A percentile compares a stretch with the other conserved stretches of the same genome.
Conservation (phyloP, 2,888 invertebrate species). For the Rotaria macrura region DNA sequence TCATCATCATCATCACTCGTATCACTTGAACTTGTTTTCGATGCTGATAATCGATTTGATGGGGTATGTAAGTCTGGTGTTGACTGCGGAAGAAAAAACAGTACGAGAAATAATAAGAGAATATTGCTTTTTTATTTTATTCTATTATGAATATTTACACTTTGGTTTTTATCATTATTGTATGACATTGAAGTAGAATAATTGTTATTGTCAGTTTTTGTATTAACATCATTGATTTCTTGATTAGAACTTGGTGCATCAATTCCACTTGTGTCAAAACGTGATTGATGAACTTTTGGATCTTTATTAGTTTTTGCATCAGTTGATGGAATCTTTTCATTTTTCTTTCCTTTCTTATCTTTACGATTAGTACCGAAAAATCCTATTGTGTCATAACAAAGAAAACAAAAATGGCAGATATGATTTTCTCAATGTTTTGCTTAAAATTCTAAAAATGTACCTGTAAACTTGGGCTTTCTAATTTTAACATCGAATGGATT, state of each 20-base stretch:
- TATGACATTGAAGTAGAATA: too few relatives aligned
- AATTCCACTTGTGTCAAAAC: neutral
- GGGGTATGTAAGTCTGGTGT: neutral
- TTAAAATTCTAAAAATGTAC: neutral
- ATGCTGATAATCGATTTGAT: neutral
- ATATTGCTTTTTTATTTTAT: too few relatives aligned
- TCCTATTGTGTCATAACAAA: too few relatives aligned
- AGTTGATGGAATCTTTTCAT: neutral
- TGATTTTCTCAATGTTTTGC: too few relatives aligned
- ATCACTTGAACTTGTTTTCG: neutral
- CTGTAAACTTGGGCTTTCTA: neutral
- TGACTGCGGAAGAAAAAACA: neutral
- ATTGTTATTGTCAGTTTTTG: neutral
- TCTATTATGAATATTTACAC: neutral
- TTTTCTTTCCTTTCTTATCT: neutral
- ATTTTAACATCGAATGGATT: slow-evolving; percentile 2
- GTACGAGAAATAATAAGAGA: too few relatives aligned
- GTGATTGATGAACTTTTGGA: neutral
- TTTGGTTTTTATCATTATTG: neutral
- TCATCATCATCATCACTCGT: neutral
- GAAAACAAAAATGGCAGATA: too few relatives aligned
- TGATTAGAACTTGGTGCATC: neutral
- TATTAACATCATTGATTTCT: neutral
- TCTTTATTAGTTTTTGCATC: neutral
- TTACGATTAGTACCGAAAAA: neutral